phyloP scores from a whole-genome alignment of 1,140 invertebrate genomes.

The Chionoecetes opilio region DNA sequence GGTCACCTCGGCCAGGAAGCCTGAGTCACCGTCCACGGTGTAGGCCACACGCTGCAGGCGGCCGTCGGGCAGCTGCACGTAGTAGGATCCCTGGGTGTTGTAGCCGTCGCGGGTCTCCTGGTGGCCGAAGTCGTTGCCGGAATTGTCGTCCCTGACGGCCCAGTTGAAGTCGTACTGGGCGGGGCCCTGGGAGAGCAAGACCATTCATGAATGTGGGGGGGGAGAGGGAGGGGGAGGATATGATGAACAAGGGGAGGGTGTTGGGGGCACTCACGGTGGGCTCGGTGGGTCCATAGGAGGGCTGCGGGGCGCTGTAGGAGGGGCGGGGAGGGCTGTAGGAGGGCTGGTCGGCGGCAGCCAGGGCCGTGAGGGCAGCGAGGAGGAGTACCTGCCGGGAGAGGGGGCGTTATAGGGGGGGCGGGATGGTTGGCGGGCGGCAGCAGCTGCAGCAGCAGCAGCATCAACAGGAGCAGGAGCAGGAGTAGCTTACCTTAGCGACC shows the following conservation, averaged over 20 bases:
- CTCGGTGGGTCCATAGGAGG: background rate
- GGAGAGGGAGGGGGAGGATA: too few species aligned
- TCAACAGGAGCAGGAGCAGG: background rate
- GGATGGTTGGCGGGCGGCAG: background rate
- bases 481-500: background rate
- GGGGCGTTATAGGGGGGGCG: too few species aligned
- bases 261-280: background rate
- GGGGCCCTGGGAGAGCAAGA: conserved; percentile 12
- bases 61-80: conserved; percentile 65
- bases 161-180: conserved; percentile 66
- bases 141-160: conserved; percentile 58
- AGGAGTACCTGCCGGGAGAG: conserved; percentile 16
- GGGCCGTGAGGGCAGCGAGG: conserved; percentile 36
- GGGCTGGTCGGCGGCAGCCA: conserved; percentile 25
- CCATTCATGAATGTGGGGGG: too few species aligned
- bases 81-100: conserved; percentile 62
- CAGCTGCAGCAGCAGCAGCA: background rate
- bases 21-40: conserved; percentile 60
- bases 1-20: conserved; percentile 62
- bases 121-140: conserved; percentile 63
- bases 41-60: conserved; percentile 57
- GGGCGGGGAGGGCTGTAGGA: conserved; percentile 33
- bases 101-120: conserved; percentile 55
- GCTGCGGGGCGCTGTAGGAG: background rate
- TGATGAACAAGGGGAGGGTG: too few species aligned